Conservation (phyloP, 2,113 vertebrate species). For the Formicarius rufipectus region DNA sequence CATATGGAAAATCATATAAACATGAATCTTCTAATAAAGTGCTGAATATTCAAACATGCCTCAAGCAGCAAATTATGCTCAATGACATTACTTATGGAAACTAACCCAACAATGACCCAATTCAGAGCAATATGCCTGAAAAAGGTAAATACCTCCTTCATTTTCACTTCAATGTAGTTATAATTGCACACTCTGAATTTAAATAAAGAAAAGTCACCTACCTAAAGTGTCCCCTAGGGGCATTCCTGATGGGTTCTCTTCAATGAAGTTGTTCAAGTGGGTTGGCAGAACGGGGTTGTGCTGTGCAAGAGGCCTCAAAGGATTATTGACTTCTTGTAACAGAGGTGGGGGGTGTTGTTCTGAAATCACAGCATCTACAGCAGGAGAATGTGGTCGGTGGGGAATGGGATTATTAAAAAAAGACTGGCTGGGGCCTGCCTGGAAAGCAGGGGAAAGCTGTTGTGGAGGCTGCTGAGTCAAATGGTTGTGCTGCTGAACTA, state of each 20-base stretch:
- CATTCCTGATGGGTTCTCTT: slow-evolving; percentile 84
- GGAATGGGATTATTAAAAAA: slow-evolving; percentile 86
- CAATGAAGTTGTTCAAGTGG: slow-evolving; percentile 90
- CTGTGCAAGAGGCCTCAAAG: slow-evolving; percentile 85
- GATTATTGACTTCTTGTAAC: slow-evolving; percentile 82
- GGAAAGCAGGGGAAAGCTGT: slow-evolving; percentile 86
- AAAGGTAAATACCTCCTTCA: slow-evolving; percentile 40
- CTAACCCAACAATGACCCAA: slow-evolving; percentile 45
- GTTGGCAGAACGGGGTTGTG: slow-evolving; percentile 81
- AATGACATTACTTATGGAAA: slow-evolving; percentile 53
- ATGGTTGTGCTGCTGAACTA: slow-evolving; percentile 79
- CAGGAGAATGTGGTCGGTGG: slow-evolving; percentile 89
- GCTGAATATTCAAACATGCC: slow-evolving; percentile 43
- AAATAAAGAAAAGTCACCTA: slow-evolving; percentile 74
- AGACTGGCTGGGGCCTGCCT: slow-evolving; percentile 79
- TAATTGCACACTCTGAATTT: slow-evolving; percentile 29
- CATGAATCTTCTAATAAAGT: slow-evolving; percentile 65
- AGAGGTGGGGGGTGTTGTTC: slow-evolving; percentile 76
- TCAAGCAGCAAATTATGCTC: slow-evolving; percentile 38
- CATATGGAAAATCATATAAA: slow-evolving; percentile 54
- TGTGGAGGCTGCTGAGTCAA: slow-evolving; percentile 72
- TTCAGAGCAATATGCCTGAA: slow-evolving; percentile 23
- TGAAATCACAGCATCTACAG: slow-evolving; percentile 81
- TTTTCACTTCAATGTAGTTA: slow-evolving; percentile 16
- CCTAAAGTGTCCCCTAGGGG: slow-evolving; percentile 86